Base-by-base conservation (phyloP, 1,140 invertebrate species). In the Bombus superbus region DNA sequence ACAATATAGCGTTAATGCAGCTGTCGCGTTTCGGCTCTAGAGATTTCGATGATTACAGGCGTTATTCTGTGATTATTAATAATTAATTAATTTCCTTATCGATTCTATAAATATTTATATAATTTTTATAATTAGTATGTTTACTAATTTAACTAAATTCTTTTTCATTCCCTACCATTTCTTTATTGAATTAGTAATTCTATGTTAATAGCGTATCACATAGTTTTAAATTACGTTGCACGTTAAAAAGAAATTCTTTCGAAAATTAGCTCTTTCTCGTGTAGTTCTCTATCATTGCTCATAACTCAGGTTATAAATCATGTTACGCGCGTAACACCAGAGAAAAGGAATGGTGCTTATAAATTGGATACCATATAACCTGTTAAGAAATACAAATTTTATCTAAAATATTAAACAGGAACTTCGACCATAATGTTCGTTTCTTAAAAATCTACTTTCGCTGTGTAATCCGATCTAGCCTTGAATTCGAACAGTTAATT, bases 251-350 rank as follows among this genome's bases (percentile, higher is more conserved):
- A 68, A 35, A 68, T 28, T 62, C 10, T 32, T 13, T 5, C 8
- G 32, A 79, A 9, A 44, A 66, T 47, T 68, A 38, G 38, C 22
- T 15, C 4, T 13, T n/a, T 1, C 13, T n/a, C n/a, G 3, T 28
- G 13, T 15, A 38, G 11, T 4, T 68, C 25, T 57, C 15, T 25
- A 18, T 40, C 32, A 10, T 44, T 1, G 9, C 32, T 47, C 62
- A 47, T 44, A 78, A 78, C 22, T 47, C 13, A 38, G 3, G 62
- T 62, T 32, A 35, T 88, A 88, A 80, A 89, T 80, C 35, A 32
- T 78, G 35, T 73, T 40, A 71, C 18, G 35, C 25, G 59, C n/a
- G 11, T 77, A 62, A 77, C 6, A 68, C 57, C n/a, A 32, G 44
- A 28, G 44, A 83, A 77, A 69, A 59, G 15, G 4, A 53, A 1